Base-by-base conservation (phyloP, 1,140 invertebrate genomes). In the Kradibia gibbosae region DNA sequence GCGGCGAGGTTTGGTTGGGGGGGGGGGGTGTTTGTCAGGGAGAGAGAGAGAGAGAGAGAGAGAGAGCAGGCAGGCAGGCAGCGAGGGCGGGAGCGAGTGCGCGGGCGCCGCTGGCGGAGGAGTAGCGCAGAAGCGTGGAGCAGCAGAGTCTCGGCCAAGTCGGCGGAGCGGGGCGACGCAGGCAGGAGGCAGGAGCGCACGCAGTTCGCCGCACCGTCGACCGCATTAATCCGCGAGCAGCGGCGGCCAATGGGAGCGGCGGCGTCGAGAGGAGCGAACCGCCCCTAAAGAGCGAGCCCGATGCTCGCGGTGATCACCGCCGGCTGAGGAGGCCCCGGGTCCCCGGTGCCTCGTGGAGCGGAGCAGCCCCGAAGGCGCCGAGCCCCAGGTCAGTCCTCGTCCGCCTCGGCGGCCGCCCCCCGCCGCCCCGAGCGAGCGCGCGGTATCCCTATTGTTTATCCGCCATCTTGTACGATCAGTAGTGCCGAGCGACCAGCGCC, bases 391-490 rank as follows among this genome's bases (percentile, higher is more conserved):
- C 36, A 17, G 22, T 7, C 7, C 15, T 11, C 34, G 15, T 20
- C 17, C 7, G 13, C 36, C 8, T 20, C 2, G 11, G 67, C 67
- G 39, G 22, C 17, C 36, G 20, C 1, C 11, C 36, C n/a, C 36
- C 3, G 7, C 10, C 4, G 4, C 17, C 3, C 39, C 36, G 15
- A 4, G 17, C 65, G 34, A 28, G 62, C 34, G 17, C n/a, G n/a
- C n/a, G 17, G 20, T 15, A 13, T 20, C 3, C 25, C 57, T 77
- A 90, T 91, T 91, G 89, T 90, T 91, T 90, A 90, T 90, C 87
- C 88, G 89, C 89, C 89, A 90, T 90, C 90, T 90, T 90, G 89
- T 89, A n/a, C n/a, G n/a, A n/a, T n/a, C n/a, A n/a, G n/a, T n/a
- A n/a, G n/a, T n/a, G n/a, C n/a, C n/a, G n/a, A n/a, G n/a, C n/a